These are phyloP conservation scores for Troglohyphantes excavatus DNA, from an alignment of 2,888 invertebrate genomes.

Conservation along the genomic window DNA sequence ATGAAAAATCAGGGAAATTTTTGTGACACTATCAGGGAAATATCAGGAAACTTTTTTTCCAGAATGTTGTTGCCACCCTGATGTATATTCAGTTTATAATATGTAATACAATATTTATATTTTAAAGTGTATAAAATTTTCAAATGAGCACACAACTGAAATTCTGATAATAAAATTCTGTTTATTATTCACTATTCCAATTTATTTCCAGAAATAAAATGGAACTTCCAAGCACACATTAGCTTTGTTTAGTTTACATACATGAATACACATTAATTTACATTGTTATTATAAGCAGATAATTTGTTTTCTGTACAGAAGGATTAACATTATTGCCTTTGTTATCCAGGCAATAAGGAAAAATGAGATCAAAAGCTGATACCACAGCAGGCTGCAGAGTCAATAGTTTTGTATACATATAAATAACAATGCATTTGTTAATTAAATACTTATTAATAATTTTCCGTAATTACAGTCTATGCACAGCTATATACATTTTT, in stretches of 20 bases:
- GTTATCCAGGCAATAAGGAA: constrained; percentile 17
- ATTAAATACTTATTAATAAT: not conserved
- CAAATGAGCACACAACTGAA: not conserved
- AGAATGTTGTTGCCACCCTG: no score
- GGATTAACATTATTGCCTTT: not conserved
- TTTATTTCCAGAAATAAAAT: not conserved
- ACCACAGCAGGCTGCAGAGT: constrained; percentile 29
- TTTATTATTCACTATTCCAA: not conserved
- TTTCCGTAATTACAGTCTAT: not conserved
- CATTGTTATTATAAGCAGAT: constrained; percentile 1
- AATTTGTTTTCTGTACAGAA: not conserved
- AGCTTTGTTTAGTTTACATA: constrained; percentile 3
- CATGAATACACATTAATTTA: not conserved
- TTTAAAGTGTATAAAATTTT: no score
- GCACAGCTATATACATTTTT: not conserved
- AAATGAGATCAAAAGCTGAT: constrained; percentile 74
- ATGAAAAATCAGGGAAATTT: no score
- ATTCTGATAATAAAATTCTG: not conserved
- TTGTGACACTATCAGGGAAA: no score
- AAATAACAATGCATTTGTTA: not conserved
- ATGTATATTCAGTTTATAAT: no score
- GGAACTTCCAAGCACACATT: not conserved
- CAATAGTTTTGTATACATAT: not conserved
- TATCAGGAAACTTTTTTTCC: no score
- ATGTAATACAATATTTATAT: no score